Evolutionary conservation across 1,140 invertebrate genomes (phyloP).

Genomic region (Ips nitidus): DNA sequence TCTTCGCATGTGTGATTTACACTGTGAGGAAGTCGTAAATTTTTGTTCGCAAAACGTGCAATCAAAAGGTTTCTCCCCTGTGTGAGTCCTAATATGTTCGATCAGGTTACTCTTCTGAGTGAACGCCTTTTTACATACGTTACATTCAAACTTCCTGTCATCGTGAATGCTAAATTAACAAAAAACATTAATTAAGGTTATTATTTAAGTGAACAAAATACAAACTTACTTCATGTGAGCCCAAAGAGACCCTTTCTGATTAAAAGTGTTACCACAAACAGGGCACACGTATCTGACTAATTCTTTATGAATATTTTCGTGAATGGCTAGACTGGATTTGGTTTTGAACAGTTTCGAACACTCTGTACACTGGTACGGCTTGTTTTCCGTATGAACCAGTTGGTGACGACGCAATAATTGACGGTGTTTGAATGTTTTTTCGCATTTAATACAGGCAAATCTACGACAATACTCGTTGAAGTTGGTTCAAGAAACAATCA

Average conservation of each 20-base stretch:
- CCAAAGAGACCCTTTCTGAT: conserved; percentile 72
- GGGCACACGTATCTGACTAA: conserved; percentile 74
- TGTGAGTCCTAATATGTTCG: conserved; percentile 63
- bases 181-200: not conserved
- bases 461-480: conserved; percentile 10
- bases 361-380: conserved; percentile 62
- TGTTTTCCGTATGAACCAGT: conserved; percentile 66
- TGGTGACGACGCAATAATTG: conserved; percentile 70
- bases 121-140: conserved; percentile 63
- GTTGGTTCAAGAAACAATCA: too few relatives aligned
- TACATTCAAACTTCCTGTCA: conserved; percentile 49
- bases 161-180: not conserved
- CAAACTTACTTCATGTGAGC: conserved; percentile 58
- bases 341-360: conserved; percentile 71
- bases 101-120: conserved; percentile 64
- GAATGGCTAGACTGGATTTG: conserved; percentile 69
- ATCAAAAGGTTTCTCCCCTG: conserved; percentile 63
- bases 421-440: conserved; percentile 70
- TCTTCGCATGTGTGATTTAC: conserved; percentile 61
- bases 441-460: conserved; percentile 71
- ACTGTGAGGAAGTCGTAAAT: conserved; percentile 71
- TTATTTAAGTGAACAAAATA: not conserved
- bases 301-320: conserved; percentile 66
- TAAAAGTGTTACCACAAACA: conserved; percentile 74
- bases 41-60: conserved; percentile 70